These are phyloP conservation scores for Hermaeophaga mercurialis DNA, from an alignment of 2,888 invertebrate species.

Conservation along the genomic window DNA sequence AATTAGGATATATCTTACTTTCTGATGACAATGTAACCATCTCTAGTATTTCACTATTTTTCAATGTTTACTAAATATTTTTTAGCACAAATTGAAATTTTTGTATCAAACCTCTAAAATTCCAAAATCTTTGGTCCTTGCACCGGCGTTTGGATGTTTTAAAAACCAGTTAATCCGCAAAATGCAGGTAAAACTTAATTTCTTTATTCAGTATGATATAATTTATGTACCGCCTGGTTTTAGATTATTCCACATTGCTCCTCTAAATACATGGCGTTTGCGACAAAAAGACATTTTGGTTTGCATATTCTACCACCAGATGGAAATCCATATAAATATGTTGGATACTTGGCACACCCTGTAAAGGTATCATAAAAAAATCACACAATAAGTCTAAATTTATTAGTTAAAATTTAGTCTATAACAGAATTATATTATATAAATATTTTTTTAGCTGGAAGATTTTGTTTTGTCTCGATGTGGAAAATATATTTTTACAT, in stretches of 20 bases:
- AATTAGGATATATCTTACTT: slow-evolving; percentile 58
- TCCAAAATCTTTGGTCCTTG: slow-evolving; percentile 69
- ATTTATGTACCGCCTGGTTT: too few species aligned
- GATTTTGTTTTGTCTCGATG: slow-evolving; percentile 57
- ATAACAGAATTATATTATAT: too few species aligned
- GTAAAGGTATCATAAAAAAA: slow-evolving; percentile 62
- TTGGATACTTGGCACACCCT: slow-evolving; percentile 70
- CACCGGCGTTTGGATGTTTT: slow-evolving; percentile 68
- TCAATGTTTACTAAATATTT: slow-evolving; percentile 27
- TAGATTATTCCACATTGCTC: slow-evolving; percentile 54
- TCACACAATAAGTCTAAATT: too few species aligned
- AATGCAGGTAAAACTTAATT: slow-evolving; percentile 53
- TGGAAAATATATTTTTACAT: slow-evolving; percentile 62
- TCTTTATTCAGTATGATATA: too few species aligned
- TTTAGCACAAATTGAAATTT: slow-evolving; percentile 72
- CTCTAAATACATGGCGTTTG: slow-evolving; percentile 64
- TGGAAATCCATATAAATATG: slow-evolving; percentile 74
- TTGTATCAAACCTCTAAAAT: slow-evolving; percentile 67
- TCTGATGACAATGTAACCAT: slow-evolving; percentile 66
- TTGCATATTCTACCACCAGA: slow-evolving; percentile 72
- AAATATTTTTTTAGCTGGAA: slow-evolving; percentile 48
- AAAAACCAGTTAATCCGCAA: slow-evolving; percentile 60
- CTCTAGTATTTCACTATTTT: neutral
- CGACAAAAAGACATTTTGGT: slow-evolving; percentile 69
- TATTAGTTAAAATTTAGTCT: too few species aligned